A percentile compares a stretch with the other conserved stretches of the same genome.
Evolutionary conservation across 2,797 vertebrate species (phyloP).

Genomic region (Sebastes steindachneri): DNA sequence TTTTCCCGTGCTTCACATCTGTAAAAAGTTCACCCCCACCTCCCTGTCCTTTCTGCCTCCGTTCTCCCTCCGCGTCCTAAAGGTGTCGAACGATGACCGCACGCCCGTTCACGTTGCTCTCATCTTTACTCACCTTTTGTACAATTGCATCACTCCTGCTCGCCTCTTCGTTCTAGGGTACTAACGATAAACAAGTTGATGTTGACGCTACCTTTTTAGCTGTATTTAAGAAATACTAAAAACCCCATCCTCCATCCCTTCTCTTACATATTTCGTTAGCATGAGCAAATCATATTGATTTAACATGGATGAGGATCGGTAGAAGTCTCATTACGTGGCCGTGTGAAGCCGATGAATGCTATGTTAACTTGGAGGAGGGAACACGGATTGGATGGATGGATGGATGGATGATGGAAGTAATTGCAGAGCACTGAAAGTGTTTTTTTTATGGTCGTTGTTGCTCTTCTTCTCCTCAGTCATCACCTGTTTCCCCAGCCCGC

Average conservation of each 20-base stretch:
- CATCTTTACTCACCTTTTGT: neutral
- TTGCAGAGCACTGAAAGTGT: neutral
- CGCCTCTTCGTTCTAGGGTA: constrained; percentile 31
- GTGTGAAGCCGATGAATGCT: constrained; percentile 17
- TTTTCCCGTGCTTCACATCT: neutral
- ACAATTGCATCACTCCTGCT: constrained; percentile 8
- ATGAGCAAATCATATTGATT: constrained; percentile 70
- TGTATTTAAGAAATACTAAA: constrained; percentile 34
- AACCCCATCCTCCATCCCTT: constrained; percentile 7
- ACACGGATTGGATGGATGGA: neutral
- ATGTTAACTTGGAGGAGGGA: neutral
- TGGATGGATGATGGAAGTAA: neutral
- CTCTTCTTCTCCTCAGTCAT: neutral
- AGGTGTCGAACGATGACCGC: neutral
- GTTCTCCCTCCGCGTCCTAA: neutral
- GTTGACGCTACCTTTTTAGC: constrained; percentile 28
- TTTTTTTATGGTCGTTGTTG: neutral
- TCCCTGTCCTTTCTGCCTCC: neutral
- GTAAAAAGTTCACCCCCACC: neutral
- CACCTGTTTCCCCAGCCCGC: neutral
- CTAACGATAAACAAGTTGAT: constrained; percentile 32
- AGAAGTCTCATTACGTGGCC: constrained; percentile 9
- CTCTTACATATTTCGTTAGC: constrained; percentile 30
- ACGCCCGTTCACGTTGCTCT: neutral
- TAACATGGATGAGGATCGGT: constrained; percentile 31